These are phyloP conservation scores for Meteorus colon DNA, from an alignment of 2,888 invertebrate genomes.

Conservation along the genomic window DNA sequence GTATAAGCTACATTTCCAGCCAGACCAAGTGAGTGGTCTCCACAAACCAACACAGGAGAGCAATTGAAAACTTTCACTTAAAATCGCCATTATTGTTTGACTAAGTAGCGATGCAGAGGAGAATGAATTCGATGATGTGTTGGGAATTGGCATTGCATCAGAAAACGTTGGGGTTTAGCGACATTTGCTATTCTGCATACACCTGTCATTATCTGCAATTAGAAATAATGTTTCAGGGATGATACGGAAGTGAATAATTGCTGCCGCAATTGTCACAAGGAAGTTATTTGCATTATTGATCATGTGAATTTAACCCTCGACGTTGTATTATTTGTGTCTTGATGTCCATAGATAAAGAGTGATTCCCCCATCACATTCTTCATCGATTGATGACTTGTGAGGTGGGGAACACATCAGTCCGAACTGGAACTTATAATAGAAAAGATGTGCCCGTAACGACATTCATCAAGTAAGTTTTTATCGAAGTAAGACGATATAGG, in stretches of 20 bases:
- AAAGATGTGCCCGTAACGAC: too few species aligned
- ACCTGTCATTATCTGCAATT: not conserved
- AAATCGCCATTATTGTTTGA: constrained; percentile 4
- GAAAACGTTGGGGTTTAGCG: not conserved
- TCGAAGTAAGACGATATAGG: too few species aligned
- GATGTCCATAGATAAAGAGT: not conserved
- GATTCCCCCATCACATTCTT: not conserved
- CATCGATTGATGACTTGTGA: not conserved
- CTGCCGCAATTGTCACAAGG: not conserved
- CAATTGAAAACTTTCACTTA: not conserved
- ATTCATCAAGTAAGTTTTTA: too few species aligned
- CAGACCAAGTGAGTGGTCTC: constrained; percentile 46
- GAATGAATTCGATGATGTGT: not conserved
- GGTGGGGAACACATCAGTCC: not conserved
- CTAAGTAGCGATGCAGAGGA: not conserved
- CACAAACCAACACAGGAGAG: constrained; percentile 34
- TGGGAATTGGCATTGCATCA: not conserved
- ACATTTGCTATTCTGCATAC: not conserved
- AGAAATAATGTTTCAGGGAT: not conserved
- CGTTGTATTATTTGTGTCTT: not conserved
- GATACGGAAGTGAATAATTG: not conserved
- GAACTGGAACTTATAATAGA: not conserved
- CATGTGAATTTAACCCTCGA: not conserved
- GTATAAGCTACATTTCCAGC: constrained; percentile 46
- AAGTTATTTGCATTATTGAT: not conserved